Evolutionary conservation across 2,113 vertebrate species (phyloP), one percentile per base, ranked within the genome.

Genomic region (Hemiscyllium ocellatum): DNA sequence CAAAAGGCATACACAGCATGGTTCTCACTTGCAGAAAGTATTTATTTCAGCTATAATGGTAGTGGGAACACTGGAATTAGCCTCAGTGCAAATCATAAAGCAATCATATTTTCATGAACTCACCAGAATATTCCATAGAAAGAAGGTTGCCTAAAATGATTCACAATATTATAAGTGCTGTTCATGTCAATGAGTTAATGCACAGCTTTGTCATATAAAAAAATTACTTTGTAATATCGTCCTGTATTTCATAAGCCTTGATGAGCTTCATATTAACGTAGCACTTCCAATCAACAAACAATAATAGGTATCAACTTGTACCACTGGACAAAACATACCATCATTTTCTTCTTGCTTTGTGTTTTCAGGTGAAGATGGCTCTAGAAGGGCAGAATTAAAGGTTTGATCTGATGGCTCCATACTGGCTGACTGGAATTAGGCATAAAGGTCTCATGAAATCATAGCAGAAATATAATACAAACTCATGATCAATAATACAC

Each of bases 271-370:
- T 4, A 19, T 29, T 76, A 15, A 42, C 42, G 13, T 10, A n/a
- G 33, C n/a, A 15, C 76, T 78, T 37, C 4, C 76, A 80, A 37
- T 37, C 3, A 90, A n/a, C 52, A 10, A 15, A 4, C 7, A 33
- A 13, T 33, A 65, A 56, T 37, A 22, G 17, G 5, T 93, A 19
- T 20, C 89, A 37, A 91, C 2, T 17, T 91, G 15, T 37, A 61
- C 13, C 4, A 68, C 22, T n/a, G 20, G 61, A 37, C 61, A 93
- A 72, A 52, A 10, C 94, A 33, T 95, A 95, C 94, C 68, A 72
- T 47, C 37, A 69, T 95, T 95, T 42, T 72, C 94, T 52, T 70
- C 94, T 29, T 76, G 94, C 68, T 95, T 69, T 52, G 13, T 95
- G 72, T 95, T 76, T 52, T 95, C 94, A 95, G 94, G 50, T 6